Evolutionary conservation across 1,140 invertebrate genomes (phyloP).

Genomic region (Hormaphis cornu): DNA sequence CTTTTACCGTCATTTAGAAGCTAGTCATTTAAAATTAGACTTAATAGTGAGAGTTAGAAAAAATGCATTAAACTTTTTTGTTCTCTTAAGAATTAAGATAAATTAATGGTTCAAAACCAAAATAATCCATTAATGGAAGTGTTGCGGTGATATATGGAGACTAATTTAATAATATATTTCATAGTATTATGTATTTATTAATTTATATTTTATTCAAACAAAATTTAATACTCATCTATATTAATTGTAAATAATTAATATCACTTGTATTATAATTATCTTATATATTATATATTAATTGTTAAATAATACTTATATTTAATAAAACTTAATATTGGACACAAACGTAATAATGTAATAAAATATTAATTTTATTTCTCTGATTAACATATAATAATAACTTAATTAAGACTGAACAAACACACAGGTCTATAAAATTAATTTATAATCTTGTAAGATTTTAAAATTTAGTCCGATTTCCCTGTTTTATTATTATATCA

Average conservation of each 20-base stretch:
- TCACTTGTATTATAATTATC: no score
- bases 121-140: no score
- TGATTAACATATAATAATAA: not conserved
- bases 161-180: constrained; percentile 30
- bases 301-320: constrained; percentile 4
- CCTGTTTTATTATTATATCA: not conserved
- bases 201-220: constrained; percentile 21
- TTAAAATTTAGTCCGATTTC: constrained; percentile 1
- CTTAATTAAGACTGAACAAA: not conserved
- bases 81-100: constrained; percentile 7
- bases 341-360: not conserved
- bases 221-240: not conserved
- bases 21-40: constrained; percentile 31
- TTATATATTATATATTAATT: not conserved
- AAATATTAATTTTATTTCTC: not conserved
- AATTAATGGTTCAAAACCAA: not conserved
- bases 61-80: not conserved
- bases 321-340: not conserved
- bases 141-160: constrained; percentile 28
- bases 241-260: constrained; percentile 14
- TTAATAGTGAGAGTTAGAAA: constrained; percentile 21
- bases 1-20: constrained; percentile 23
- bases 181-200: constrained; percentile 27
- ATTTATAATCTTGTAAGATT: not conserved
- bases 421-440: not conserved